Percentiles rank a stretch among this genome's conserved stretches.
Evolutionary conservation across 92 coral and sea anemone species (phyloP).

Genomic region (Micromussa lordhowensis): DNA sequence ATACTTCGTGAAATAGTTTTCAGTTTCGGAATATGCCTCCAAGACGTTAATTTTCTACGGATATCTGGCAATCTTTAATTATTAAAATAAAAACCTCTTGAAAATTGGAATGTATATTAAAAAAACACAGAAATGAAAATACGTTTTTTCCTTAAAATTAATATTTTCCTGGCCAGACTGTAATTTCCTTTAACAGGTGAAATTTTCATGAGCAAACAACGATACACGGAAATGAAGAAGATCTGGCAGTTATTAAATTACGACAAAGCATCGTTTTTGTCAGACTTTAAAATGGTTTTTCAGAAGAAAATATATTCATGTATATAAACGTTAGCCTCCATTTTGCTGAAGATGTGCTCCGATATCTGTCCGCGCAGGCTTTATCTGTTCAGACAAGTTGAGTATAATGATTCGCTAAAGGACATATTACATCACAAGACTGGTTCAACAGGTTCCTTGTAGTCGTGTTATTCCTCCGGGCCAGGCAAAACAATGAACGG

Average conservation of each 20-base stretch:
- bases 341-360: too few relatives aligned
- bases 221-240: neutral
- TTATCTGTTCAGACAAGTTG: too few relatives aligned
- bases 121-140: neutral
- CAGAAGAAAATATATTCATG: neutral
- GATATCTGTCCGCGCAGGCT: too few relatives aligned
- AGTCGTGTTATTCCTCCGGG: too few relatives aligned
- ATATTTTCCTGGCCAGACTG: neutral
- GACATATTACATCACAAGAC: too few relatives aligned
- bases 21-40: neutral
- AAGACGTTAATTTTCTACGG: neutral
- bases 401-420: too few relatives aligned
- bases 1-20: neutral
- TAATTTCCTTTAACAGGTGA: neutral
- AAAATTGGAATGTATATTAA: neutral
- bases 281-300: neutral
- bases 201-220: neutral
- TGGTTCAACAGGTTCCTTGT: too few relatives aligned
- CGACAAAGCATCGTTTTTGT: neutral
- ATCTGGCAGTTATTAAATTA: neutral
- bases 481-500: too few relatives aligned
- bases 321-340: too few relatives aligned
- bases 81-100: neutral
- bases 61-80: too few relatives aligned
- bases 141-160: neutral